phyloP scores from a whole-genome alignment of 1,140 invertebrate genomes.

The Anagrus nilaparvatae region DNA sequence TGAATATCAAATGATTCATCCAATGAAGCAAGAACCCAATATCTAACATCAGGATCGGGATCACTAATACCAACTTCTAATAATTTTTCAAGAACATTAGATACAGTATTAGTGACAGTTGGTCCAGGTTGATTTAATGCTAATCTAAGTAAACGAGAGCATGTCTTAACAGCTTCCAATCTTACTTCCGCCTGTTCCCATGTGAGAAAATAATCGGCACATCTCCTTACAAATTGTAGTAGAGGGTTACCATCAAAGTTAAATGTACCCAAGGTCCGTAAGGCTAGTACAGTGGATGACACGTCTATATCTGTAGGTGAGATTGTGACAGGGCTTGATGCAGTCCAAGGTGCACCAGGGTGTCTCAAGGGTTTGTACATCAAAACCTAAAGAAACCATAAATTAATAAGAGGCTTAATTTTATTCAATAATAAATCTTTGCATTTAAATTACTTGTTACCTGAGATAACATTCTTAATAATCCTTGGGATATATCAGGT shows the following conservation, averaged over 20 bases:
- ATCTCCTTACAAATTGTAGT: slow-evolving; percentile 84
- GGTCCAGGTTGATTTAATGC: slow-evolving; percentile 59
- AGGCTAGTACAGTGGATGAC: slow-evolving; percentile 77
- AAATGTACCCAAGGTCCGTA: slow-evolving; percentile 90
- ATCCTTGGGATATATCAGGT: slow-evolving; percentile 82
- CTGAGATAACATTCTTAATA: slow-evolving; percentile 76
- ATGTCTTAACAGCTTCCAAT: slow-evolving; percentile 89
- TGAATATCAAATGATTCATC: slow-evolving; percentile 90
- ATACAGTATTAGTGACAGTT: slow-evolving; percentile 76
- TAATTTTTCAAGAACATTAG: slow-evolving; percentile 82
- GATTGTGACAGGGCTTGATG: slow-evolving; percentile 30
- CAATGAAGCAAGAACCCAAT: slow-evolving; percentile 86
- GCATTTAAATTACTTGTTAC: slow-evolving; percentile 11
- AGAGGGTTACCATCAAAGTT: slow-evolving; percentile 93
- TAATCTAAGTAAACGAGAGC: slow-evolving; percentile 76
- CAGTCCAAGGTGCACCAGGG: slow-evolving; percentile 60
- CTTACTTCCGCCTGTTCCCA: slow-evolving; percentile 83
- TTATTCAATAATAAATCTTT: slow-evolving; percentile 1
- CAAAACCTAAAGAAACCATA: slow-evolving; percentile 46
- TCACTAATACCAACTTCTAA: slow-evolving; percentile 93
- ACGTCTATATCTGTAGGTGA: slow-evolving; percentile 50
- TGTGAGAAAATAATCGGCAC: slow-evolving; percentile 86
- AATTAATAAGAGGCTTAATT: not conserved
- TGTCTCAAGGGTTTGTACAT: slow-evolving; percentile 78
- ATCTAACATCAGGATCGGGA: slow-evolving; percentile 86